phyloP scores from a whole-genome alignment of 2,888 invertebrate genomes.

The Boloria selene region DNA sequence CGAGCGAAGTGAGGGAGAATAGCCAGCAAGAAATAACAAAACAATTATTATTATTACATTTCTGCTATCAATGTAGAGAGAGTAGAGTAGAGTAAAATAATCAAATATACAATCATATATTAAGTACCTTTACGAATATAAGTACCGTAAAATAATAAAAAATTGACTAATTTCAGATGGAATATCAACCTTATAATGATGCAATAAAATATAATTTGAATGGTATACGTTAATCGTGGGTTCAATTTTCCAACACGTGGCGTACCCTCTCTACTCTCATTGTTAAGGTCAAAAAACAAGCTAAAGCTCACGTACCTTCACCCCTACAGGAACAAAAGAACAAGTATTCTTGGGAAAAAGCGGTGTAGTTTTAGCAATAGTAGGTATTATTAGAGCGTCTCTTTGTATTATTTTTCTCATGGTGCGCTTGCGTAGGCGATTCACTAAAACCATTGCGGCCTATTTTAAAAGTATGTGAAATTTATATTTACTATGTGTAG shows the following conservation, averaged over 20 bases:
- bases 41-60: too few relatives aligned
- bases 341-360: constrained; percentile 62
- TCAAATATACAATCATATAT: too few relatives aligned
- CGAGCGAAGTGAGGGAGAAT: too few relatives aligned
- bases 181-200: not conserved
- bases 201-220: constrained; percentile 24
- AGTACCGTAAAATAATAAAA: too few relatives aligned
- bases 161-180: not conserved
- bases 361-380: constrained; percentile 43
- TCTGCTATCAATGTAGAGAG: too few relatives aligned
- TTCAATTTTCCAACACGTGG: constrained; percentile 61
- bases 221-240: constrained; percentile 37
- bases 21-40: too few relatives aligned
- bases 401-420: constrained; percentile 56
- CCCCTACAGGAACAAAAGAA: constrained; percentile 63
- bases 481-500: not conserved
- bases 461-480: not conserved
- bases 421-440: constrained; percentile 35
- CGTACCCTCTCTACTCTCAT: constrained; percentile 56
- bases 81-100: too few relatives aligned
- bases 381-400: constrained; percentile 56
- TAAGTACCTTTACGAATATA: too few relatives aligned
- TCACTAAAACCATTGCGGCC: not conserved
- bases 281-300: constrained; percentile 74
- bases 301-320: constrained; percentile 66